These are phyloP conservation scores for Bellardia bayeri DNA, from an alignment of 2,888 invertebrate genomes.

Conservation along the genomic window DNA sequence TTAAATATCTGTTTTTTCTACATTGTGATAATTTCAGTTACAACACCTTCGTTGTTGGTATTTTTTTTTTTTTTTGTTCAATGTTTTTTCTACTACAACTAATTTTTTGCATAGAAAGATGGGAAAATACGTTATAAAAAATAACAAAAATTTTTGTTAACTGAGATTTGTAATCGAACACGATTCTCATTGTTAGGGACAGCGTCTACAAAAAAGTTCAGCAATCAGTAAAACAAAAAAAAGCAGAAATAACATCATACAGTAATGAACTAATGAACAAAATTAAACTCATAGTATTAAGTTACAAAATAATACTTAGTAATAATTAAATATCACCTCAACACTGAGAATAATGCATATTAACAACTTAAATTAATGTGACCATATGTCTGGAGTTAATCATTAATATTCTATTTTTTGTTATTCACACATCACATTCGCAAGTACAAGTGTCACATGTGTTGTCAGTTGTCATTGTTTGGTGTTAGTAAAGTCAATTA, in stretches of 20 bases:
- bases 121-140: constrained; percentile 74
- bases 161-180: constrained; percentile 55
- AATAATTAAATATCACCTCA: neutral
- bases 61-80: too few species aligned
- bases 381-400: neutral
- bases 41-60: constrained; percentile 25
- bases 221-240: constrained; percentile 9
- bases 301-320: neutral
- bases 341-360: constrained; percentile 59
- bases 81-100: neutral
- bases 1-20: constrained; percentile 20
- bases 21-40: constrained; percentile 51
- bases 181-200: constrained; percentile 51
- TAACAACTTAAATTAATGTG: neutral
- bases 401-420: constrained; percentile 23
- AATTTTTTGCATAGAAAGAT: constrained; percentile 73
- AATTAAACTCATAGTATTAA: constrained; percentile 1
- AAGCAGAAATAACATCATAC: neutral
- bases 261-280: constrained; percentile 11
- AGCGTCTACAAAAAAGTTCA: constrained; percentile 9
- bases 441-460: constrained; percentile 13
- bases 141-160: constrained; percentile 18
- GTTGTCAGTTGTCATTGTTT: constrained; percentile 19
- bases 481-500: constrained; percentile 8
- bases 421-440: constrained; percentile 5